These are phyloP conservation scores for Subanguina moxae DNA, from an alignment of 1,140 invertebrate genomes.

Conservation along the genomic window DNA sequence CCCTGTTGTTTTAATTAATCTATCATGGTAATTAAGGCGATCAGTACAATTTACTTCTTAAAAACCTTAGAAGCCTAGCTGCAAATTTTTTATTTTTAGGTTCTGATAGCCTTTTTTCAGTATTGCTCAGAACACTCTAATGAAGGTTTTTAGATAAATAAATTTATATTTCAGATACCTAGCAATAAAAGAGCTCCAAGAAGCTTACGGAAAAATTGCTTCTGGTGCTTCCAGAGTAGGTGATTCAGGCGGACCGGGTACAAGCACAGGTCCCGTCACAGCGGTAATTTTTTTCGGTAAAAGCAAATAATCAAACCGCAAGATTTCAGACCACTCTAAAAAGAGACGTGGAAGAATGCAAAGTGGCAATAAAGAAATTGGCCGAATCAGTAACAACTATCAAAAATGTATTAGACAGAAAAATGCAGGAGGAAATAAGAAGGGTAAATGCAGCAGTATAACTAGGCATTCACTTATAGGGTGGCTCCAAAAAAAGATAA, in stretches of 20 bases:
- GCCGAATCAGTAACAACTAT: conserved; percentile 58
- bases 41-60: too few species aligned
- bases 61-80: too few species aligned
- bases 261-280: neutral
- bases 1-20: too few species aligned
- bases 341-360: conserved; percentile 54
- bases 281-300: conserved; percentile 18
- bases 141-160: too few species aligned
- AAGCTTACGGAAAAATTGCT: conserved; percentile 44
- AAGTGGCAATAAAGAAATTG: conserved; percentile 57
- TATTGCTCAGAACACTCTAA: too few species aligned
- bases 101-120: too few species aligned
- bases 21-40: too few species aligned
- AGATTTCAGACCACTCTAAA: conserved; percentile 39
- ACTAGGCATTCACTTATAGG: too few species aligned
- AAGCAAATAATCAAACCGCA: too few species aligned
- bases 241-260: neutral
- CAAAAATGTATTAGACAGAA: conserved; percentile 55
- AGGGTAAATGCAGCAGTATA: too few species aligned
- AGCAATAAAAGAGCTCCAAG: conserved; percentile 54
- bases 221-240: conserved; percentile 7
- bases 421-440: conserved; percentile 51
- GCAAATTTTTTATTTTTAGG: too few species aligned
- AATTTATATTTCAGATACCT: conserved; percentile 40
- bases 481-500: conserved; percentile 6